Conservation (phyloP, 2,888 invertebrate species). For the Phaonia tiefii region DNA sequence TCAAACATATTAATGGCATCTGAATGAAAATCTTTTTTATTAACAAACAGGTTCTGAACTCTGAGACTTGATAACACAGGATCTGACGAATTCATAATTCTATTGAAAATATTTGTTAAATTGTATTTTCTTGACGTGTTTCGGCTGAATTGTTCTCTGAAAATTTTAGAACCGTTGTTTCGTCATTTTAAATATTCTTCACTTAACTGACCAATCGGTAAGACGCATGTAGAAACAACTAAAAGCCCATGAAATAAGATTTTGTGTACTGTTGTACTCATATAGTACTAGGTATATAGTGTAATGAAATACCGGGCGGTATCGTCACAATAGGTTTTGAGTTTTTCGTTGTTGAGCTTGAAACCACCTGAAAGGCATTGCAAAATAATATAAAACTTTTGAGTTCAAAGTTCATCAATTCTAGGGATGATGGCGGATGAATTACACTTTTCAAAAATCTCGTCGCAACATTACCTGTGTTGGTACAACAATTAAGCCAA, state of each 20-base stretch:
- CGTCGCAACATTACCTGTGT: no score
- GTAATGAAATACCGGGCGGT: constrained; percentile 11
- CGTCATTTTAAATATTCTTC: background rate
- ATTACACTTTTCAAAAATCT: background rate
- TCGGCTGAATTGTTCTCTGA: background rate
- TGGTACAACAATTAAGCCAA: constrained; percentile 31
- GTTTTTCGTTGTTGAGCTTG: background rate
- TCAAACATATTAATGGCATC: constrained; percentile 20
- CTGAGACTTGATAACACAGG: constrained; percentile 3
- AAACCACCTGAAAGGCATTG: background rate
- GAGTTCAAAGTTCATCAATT: background rate
- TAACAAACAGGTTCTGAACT: background rate
- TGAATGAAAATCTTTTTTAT: constrained; percentile 16
- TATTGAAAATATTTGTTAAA: constrained; percentile 23
- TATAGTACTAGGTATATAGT: background rate
- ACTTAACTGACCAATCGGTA: constrained; percentile 22
- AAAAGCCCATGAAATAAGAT: background rate
- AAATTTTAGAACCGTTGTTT: constrained; percentile 15
- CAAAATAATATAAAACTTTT: background rate
- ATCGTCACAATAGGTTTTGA: constrained; percentile 20
- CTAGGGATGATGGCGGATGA: background rate
- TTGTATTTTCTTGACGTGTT: background rate
- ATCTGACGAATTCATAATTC: constrained; percentile 4
- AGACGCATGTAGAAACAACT: background rate
- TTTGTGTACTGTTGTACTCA: constrained; percentile 1